These are phyloP conservation scores for Drosophila emarginata DNA, from an alignment of 2,888 invertebrate genomes.

Conservation along the genomic window DNA sequence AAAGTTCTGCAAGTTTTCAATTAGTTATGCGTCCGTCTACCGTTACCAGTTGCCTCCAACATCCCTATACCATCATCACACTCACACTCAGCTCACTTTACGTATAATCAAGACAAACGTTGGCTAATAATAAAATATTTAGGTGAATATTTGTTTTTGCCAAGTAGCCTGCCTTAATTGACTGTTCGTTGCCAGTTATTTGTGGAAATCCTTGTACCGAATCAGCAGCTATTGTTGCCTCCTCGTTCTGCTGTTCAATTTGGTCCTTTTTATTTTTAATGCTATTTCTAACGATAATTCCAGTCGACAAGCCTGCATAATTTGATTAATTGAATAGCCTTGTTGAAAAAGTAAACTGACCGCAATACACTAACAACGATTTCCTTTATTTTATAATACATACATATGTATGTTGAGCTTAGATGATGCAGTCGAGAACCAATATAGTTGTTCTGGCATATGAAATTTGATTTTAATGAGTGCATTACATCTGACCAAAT, in stretches of 20 bases:
- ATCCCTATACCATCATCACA: not conserved
- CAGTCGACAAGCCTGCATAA: slow-evolving; percentile 42
- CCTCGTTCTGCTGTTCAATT: not conserved
- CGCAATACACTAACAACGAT: slow-evolving; percentile 10
- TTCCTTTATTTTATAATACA: not conserved
- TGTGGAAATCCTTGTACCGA: slow-evolving; percentile 38
- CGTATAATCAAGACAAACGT: slow-evolving; percentile 67
- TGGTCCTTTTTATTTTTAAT: not conserved
- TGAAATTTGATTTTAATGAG: slow-evolving; percentile 49
- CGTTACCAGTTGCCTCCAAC: slow-evolving; percentile 9
- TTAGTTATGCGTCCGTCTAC: slow-evolving; percentile 56
- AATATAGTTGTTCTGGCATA: not conserved
- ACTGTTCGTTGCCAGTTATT: slow-evolving; percentile 52
- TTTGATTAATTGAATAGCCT: slow-evolving; percentile 47
- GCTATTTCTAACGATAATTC: slow-evolving; percentile 28
- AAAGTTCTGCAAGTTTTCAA: slow-evolving; percentile 74
- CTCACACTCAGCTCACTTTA: slow-evolving; percentile 35
- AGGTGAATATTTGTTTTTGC: slow-evolving; percentile 35
- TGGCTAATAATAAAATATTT: slow-evolving; percentile 64
- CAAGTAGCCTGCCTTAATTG: slow-evolving; percentile 52
- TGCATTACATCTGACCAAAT: slow-evolving; percentile 15
- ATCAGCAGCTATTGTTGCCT: slow-evolving; percentile 10
- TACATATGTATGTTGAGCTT: not conserved
- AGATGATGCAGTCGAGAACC: not conserved
- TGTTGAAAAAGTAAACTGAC: slow-evolving; percentile 7